Base-by-base conservation (phyloP, 2,888 invertebrate species). In the Cosmia trapezina region DNA sequence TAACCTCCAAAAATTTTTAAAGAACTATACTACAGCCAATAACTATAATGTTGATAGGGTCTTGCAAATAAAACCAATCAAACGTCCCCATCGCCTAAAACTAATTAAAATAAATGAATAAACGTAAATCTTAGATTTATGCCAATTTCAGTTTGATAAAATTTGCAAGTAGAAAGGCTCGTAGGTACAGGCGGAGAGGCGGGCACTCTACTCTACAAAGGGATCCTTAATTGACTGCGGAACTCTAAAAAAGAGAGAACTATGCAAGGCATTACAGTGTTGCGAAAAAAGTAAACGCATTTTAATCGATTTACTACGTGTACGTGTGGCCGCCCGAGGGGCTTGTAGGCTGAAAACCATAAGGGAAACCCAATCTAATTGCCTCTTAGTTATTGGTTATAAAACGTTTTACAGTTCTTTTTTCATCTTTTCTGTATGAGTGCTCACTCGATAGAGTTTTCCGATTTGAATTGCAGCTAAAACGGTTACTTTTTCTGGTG, bases 221-320 rank as follows among this genome's bases (percentile, higher is more conserved):
- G n/a, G 17, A 14, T 22, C n/a, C 4, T 47, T 41, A 22, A 73
- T 51, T 51, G 12, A 37, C 57, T 62, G n/a, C 3, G 0, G 9
- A 59, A 51, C 51, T 1, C 22, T 22, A 41, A 41, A 64, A 73
- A 41, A 49, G 2, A 12, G 5, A 41, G 4, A 69, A 69, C 12
- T n/a, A 33, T 7, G 4, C 51, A 49, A 43, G 1, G 37, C 37
- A 37, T 37, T 37, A 37, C 6, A 56, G 7, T 41, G 22, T 47
- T 19, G 14, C 19, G 12, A 53, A 33, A 70, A 33, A 57, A 33
- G 49, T 33, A 51, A 70, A 61, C 37, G 45, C 8, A 28, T 28
- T 17, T 51, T 22, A 28, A 71, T 45, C n/a, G 45, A 41, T 72
- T 45, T 45, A 61, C 7, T 19, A 70, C 37, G 37, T 33, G 33